phyloP scores from a whole-genome alignment of 1,140 invertebrate species.

The Caenorhabditis brenneri region DNA sequence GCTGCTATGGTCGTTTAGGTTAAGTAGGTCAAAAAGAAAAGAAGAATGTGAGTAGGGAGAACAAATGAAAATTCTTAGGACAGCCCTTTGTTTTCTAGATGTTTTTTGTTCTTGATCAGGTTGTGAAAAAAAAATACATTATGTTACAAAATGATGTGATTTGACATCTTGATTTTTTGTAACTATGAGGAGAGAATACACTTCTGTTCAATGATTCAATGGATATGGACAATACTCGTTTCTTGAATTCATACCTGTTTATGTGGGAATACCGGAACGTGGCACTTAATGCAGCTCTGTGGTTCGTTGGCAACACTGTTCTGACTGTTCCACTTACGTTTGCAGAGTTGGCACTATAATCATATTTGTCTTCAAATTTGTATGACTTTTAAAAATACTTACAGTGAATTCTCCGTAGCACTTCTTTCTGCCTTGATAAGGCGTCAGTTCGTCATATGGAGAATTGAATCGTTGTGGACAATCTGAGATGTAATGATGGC shows the following conservation, averaged over 20 bases:
- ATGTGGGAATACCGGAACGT: constrained; percentile 89
- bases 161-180: neutral
- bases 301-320: constrained; percentile 93
- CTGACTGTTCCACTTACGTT: constrained; percentile 91
- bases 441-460: constrained; percentile 78
- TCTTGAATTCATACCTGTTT: constrained; percentile 81
- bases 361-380: neutral
- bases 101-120: neutral
- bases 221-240: too few relatives aligned
- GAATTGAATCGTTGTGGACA: constrained; percentile 76
- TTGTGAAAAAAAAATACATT: neutral
- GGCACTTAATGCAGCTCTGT: constrained; percentile 90
- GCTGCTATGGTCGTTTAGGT: neutral
- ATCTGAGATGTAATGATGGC: constrained; percentile 86
- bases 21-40: neutral
- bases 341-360: constrained; percentile 82
- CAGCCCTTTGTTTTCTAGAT: constrained; percentile 22
- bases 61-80: constrained; percentile 2
- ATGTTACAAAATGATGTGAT: too few relatives aligned
- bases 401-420: constrained; percentile 83
- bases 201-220: too few relatives aligned
- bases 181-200: too few relatives aligned
- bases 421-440: constrained; percentile 89
- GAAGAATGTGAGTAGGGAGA: too few relatives aligned
- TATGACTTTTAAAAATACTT: constrained; percentile 73